A percentile compares a stretch with the other conserved stretches of the same genome.
Conservation (phyloP, 2,888 invertebrate species). For the Ptilodon capucinus region DNA sequence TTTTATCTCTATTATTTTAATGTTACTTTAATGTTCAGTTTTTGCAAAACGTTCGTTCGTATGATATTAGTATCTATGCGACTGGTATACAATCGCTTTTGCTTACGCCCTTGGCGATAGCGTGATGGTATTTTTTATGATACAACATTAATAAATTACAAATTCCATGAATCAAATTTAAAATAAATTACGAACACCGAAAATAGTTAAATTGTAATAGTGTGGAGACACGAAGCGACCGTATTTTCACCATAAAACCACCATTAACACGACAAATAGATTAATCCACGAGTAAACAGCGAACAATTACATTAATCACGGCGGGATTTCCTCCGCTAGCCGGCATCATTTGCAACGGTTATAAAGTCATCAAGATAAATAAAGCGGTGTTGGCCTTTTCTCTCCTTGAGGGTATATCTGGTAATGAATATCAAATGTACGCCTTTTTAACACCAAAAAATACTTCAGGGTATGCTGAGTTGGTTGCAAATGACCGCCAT, state of each 20-base stretch:
- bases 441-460: conserved; percentile 3
- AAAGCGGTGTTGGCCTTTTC: neutral
- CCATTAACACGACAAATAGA: neutral
- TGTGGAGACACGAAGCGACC: neutral
- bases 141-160: neutral
- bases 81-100: too few species aligned
- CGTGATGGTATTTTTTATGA: too few species aligned
- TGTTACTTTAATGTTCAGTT: too few species aligned
- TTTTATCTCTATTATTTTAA: too few species aligned
- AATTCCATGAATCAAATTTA: neutral
- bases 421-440: conserved; percentile 14
- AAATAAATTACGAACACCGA: neutral
- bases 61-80: too few species aligned
- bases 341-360: conserved; percentile 11
- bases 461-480: neutral
- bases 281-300: neutral
- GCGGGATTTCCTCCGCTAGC: neutral
- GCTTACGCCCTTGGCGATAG: too few species aligned
- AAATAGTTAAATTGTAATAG: neutral
- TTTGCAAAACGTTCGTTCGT: too few species aligned
- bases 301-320: neutral
- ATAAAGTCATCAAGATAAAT: conserved; percentile 18
- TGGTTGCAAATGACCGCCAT: conserved; percentile 22
- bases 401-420: conserved; percentile 1
- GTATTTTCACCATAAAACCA: neutral